A percentile compares a stretch with the other conserved stretches of the same genome.
Conservation (phyloP, 2,797 vertebrate species). For the Clarias laeviceps region DNA sequence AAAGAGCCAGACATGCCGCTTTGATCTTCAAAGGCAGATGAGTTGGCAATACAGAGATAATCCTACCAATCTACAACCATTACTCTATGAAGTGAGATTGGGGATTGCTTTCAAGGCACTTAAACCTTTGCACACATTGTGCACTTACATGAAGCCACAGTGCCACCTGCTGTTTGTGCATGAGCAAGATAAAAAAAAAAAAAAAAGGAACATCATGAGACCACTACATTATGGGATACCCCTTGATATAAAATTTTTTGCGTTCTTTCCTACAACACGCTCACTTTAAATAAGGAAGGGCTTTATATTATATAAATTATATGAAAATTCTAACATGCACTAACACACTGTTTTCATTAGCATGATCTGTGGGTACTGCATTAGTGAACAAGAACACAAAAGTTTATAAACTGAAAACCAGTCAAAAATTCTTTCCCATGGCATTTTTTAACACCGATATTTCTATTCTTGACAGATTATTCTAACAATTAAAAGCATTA, state of each 20-base stretch:
- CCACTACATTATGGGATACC: background rate
- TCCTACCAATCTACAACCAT: slow-evolving; percentile 69
- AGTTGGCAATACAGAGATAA: slow-evolving; percentile 74
- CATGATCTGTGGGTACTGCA: background rate
- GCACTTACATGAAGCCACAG: slow-evolving; percentile 59
- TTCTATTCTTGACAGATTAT: background rate
- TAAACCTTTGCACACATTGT: background rate
- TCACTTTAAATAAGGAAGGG: background rate
- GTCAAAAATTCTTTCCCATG: background rate
- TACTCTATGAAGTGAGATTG: slow-evolving; percentile 59
- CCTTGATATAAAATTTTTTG: background rate
- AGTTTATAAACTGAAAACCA: background rate
- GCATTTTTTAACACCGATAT: background rate
- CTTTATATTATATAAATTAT: background rate
- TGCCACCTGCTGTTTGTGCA: slow-evolving; percentile 68
- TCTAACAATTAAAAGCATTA: background rate
- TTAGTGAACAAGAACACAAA: background rate
- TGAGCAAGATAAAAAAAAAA: background rate
- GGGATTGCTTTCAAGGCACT: background rate
- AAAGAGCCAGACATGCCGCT: slow-evolving; percentile 61
- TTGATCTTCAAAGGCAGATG: slow-evolving; percentile 81
- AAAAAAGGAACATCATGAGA: background rate
- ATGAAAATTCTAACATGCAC: background rate
- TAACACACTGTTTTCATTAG: background rate
- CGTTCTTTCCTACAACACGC: background rate